Base-by-base conservation (phyloP, 2,113 vertebrate species). In the Sigmodon hispidus region DNA sequence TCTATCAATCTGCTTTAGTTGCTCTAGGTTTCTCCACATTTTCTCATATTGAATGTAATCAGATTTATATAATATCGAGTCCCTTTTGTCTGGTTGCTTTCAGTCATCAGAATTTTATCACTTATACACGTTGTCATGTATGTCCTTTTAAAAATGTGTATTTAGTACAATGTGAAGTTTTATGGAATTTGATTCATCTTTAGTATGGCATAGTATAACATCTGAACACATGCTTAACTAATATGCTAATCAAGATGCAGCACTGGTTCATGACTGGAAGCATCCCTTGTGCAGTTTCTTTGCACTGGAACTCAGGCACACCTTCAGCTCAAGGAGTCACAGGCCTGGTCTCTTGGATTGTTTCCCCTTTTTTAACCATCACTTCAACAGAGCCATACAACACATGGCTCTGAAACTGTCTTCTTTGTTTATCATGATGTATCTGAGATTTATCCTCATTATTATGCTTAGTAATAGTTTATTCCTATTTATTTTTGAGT, bases 91-190 rank as follows among this genome's bases (percentile, higher is more conserved):
- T 89, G 52, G 5, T 22, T 55, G 79, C 75, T 93, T 96, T 83
- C 55, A 80, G 12, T 75, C 12, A 88, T 5, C 17, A 91, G 43
- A 89, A 90, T 79, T 92, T n/a, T 80, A 73, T 65, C 90, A 84
- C 70, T 69, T 57, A 90, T 50, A 12, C 1, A 57, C 45, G 5
- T 50, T 48, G 0, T 83, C 77, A 67, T 1, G 5, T 50, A 19
- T 31, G 45, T n/a, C 48, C 43, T 13, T 31, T 48, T 67, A 76
- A 67, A 29, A 55, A 85, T 87, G 29, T 79, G 61, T 5, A 57
- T 13, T 76, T 0, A 87, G 17, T 55, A 94, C 73, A 75, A 16
- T 59, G 5, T 19, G 57, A 3, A 3, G 10, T 88, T 88, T 3
- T 29, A 9, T 43, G 43, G 19, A 15, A 57, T 65, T 63, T 85